These are phyloP conservation scores for Catocala fraxini DNA, from an alignment of 2,888 invertebrate genomes.

Conservation along the genomic window DNA sequence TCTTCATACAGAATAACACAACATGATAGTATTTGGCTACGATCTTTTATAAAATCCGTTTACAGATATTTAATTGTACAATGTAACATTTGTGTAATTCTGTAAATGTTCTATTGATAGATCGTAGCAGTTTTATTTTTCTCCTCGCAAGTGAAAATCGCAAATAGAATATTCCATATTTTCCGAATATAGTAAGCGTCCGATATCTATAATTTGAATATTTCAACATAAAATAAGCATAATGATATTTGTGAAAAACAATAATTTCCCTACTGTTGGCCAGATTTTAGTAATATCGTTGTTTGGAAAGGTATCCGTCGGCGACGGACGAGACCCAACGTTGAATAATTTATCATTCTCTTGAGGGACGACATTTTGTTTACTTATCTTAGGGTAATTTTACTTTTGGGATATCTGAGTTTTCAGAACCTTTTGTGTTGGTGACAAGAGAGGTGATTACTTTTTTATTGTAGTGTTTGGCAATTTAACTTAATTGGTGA, in stretches of 20 bases:
- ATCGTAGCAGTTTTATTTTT: no score
- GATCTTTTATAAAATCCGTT: no score
- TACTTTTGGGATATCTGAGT: slow-evolving; percentile 1
- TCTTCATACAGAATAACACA: no score
- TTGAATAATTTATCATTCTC: slow-evolving; percentile 44
- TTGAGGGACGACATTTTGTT: slow-evolving; percentile 26
- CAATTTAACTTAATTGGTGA: no score
- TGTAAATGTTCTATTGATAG: no score
- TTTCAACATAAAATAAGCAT: slow-evolving; percentile 45
- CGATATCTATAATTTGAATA: slow-evolving; percentile 45
- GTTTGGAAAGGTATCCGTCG: slow-evolving; percentile 26
- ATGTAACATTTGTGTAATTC: no score
- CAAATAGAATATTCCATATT: slow-evolving; percentile 23
- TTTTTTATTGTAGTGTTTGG: no score
- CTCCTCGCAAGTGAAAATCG: no score
- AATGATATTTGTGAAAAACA: slow-evolving; percentile 44
- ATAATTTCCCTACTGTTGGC: slow-evolving; percentile 32
- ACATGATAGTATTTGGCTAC: no score
- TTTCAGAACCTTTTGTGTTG: slow-evolving; percentile 1
- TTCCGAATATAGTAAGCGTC: slow-evolving; percentile 16
- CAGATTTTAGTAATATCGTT: slow-evolving; percentile 45
- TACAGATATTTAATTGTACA: no score
- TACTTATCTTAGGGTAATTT: slow-evolving; percentile 16
- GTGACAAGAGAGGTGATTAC: neutral
- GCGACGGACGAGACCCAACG: slow-evolving; percentile 8